Percentiles rank a stretch among this genome's conserved stretches.
These are phyloP conservation scores for Riparia riparia DNA, from an alignment of 2,113 vertebrate species.

Conservation along the genomic window DNA sequence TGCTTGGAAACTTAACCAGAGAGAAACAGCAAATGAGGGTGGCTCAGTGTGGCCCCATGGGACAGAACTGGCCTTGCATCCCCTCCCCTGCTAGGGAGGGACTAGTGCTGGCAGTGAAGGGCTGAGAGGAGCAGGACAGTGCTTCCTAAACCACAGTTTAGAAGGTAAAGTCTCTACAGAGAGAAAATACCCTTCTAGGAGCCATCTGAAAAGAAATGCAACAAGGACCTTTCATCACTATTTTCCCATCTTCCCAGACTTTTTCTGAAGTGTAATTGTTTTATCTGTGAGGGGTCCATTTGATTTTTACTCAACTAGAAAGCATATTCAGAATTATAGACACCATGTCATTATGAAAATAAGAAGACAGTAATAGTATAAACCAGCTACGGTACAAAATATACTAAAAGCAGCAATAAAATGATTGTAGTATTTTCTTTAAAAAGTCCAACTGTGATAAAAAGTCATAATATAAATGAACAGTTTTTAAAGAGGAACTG, in stretches of 20 bases:
- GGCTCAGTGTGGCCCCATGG: background rate
- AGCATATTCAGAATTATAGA: background rate
- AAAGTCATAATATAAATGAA: background rate
- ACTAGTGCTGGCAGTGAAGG: background rate
- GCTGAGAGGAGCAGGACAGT: background rate
- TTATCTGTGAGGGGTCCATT: background rate
- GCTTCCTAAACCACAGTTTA: fast-evolving
- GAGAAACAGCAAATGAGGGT: background rate
- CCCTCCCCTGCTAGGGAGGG: background rate
- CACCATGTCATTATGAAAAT: background rate
- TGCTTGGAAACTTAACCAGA: background rate
- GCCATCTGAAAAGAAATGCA: background rate
- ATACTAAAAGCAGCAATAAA: background rate
- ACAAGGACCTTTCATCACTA: background rate
- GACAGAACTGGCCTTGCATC: background rate
- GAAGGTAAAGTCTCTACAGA: background rate
- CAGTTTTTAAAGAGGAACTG: background rate
- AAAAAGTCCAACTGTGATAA: background rate
- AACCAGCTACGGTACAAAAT: background rate
- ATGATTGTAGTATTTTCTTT: background rate
- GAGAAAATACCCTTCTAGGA: background rate
- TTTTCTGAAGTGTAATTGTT: background rate
- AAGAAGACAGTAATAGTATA: background rate
- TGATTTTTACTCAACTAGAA: background rate
- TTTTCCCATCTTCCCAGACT: background rate